These are phyloP conservation scores for Odontocerum albicorne DNA, from an alignment of 2,888 invertebrate species.

Conservation along the genomic window DNA sequence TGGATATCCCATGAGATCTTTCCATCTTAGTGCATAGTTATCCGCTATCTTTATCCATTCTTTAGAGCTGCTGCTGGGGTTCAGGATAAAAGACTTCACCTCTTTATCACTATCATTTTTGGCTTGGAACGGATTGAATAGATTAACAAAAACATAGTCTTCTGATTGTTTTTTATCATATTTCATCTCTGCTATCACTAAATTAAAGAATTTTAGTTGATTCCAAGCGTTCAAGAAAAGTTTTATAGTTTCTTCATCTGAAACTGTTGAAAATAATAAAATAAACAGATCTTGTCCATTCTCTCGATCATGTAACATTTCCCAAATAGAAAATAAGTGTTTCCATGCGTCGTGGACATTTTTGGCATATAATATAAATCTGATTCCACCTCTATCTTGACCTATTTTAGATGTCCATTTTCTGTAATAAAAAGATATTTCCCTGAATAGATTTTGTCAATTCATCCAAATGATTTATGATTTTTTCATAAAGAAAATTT, in stretches of 20 bases:
- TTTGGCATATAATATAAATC: neutral
- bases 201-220: slow-evolving; percentile 16
- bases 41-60: slow-evolving; percentile 4
- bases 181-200: slow-evolving; percentile 3
- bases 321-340: neutral
- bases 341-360: neutral
- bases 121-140: neutral
- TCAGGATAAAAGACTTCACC: neutral
- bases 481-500: no score
- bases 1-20: slow-evolving; percentile 21
- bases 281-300: neutral
- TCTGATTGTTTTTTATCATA: no score
- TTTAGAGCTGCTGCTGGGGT: neutral
- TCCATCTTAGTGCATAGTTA: slow-evolving; percentile 2
- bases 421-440: no score
- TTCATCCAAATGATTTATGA: no score
- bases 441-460: no score
- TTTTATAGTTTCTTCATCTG: neutral
- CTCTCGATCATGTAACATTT: neutral
- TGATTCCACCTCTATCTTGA: no score
- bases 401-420: no score
- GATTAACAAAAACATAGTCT: neutral
- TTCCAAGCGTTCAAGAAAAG: slow-evolving; percentile 15
- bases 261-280: neutral
- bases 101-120: neutral